Base-by-base conservation (phyloP, 2,888 invertebrate species). In the Nymphalis c-album region DNA sequence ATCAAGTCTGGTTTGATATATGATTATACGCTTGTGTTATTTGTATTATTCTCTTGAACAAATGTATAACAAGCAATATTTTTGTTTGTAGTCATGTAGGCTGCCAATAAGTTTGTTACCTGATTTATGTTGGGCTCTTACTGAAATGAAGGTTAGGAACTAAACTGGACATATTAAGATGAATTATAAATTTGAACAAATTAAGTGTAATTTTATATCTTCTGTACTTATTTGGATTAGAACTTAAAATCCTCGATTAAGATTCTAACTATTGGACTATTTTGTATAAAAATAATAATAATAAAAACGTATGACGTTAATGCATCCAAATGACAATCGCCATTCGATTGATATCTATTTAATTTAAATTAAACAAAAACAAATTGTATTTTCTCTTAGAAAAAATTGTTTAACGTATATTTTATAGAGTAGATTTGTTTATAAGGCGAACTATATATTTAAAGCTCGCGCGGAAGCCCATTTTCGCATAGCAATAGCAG, bases 1-100 rank as follows among this genome's bases (percentile, higher is more conserved):
- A 88, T 87, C 86, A 83, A 80, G 80, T 85, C 83, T 80, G 76
- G 76, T 76, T 79, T 77, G 79, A 84, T 79, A 82, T 85, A 84
- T 88, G 85, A 86, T 87, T 87, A 75, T 78, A 79, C 79, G 76
- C 78, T 57, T 40, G 85, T 86, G 85, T 85, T 83, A 77, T 86
- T 85, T 76, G 74, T 80, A 79, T 82, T 78, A 71, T 70, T 64
- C 65, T 51, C 47, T 64, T 53, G 22, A 46, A 53, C 31, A 51
- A 64, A 64, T 22, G 53, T 53, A 53, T 16, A 53, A 22, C 16
- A 53, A 13, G 20, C 48, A 40, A 40, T 40, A 40, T 13, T 40
- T 40, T 40, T 40, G 40, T 40, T 3, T 48, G 18, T n/a, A n/a
- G 18, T 48, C 8, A 18, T n/a, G n/a, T 18, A 18, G 1, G 48